Percentiles rank a stretch among this genome's conserved stretches.
phyloP scores from a whole-genome alignment of 2,888 invertebrate genomes.

The Calephelis perditalis region DNA sequence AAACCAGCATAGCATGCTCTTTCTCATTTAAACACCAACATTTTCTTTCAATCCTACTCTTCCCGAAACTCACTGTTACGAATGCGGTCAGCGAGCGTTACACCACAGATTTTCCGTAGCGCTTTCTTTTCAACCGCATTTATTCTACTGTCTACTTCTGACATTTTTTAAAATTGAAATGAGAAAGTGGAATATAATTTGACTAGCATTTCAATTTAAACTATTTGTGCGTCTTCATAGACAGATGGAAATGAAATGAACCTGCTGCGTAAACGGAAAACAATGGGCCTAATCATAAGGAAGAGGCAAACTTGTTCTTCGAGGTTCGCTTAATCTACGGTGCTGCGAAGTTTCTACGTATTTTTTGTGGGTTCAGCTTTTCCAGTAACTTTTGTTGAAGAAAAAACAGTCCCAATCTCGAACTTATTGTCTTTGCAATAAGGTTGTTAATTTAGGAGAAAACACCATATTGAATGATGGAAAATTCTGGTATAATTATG shows the following conservation, averaged over 20 bases:
- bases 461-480: background rate
- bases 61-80: no score
- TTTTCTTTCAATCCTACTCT: no score
- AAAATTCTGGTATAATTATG: background rate
- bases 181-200: no score
- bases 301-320: slow-evolving; percentile 33
- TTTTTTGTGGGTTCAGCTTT: slow-evolving; percentile 40
- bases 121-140: no score
- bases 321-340: slow-evolving; percentile 27
- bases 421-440: background rate
- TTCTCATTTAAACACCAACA: no score
- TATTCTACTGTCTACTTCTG: no score
- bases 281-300: slow-evolving; percentile 50
- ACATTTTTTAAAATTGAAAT: no score
- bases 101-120: no score
- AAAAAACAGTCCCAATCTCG: background rate
- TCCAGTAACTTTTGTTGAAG: background rate
- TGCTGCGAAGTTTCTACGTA: slow-evolving; percentile 37
- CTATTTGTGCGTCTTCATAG: background rate
- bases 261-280: slow-evolving; percentile 30
- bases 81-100: no score
- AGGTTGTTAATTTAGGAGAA: background rate
- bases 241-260: background rate
- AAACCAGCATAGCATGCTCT: no score
- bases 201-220: no score